These are phyloP conservation scores for Sialis lutaria DNA, from an alignment of 2,888 invertebrate species.

Conservation along the genomic window DNA sequence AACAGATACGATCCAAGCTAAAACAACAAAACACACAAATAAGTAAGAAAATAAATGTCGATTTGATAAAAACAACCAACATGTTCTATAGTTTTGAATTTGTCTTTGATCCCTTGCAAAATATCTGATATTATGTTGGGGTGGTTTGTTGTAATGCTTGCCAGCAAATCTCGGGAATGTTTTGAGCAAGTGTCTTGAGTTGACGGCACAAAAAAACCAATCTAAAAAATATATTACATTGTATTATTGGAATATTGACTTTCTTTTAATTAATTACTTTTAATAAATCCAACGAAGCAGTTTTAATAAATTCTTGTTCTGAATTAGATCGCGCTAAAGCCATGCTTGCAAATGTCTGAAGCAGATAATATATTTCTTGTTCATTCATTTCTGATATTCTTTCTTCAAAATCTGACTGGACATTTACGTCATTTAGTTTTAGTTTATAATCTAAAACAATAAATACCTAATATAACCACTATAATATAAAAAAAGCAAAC, in stretches of 20 bases:
- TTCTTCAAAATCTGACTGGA: slow-evolving; percentile 41
- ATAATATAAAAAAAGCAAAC: too few species aligned
- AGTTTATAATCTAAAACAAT: slow-evolving; percentile 25
- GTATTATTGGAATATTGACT: not conserved
- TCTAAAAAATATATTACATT: slow-evolving; percentile 26
- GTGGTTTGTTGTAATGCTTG: slow-evolving; percentile 49
- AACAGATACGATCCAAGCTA: slow-evolving; percentile 47
- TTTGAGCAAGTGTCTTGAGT: slow-evolving; percentile 60
- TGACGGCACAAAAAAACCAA: slow-evolving; percentile 50
- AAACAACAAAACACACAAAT: slow-evolving; percentile 9
- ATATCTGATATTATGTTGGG: slow-evolving; percentile 51
- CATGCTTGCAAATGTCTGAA: slow-evolving; percentile 69
- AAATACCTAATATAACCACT: too few species aligned
- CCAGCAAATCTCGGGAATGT: slow-evolving; percentile 50
- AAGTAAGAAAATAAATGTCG: not conserved
- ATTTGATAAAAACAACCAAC: slow-evolving; percentile 18
- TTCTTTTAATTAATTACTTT: slow-evolving; percentile 30
- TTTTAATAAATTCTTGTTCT: slow-evolving; percentile 46
- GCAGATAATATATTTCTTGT: slow-evolving; percentile 57
- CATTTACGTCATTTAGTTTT: slow-evolving; percentile 26
- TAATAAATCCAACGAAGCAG: slow-evolving; percentile 49
- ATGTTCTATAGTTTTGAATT: slow-evolving; percentile 37
- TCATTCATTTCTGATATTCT: slow-evolving; percentile 43
- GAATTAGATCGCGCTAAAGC: slow-evolving; percentile 40
- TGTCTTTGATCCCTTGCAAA: slow-evolving; percentile 36